Conservation (phyloP, 2,797 vertebrate species). For the Nasua narica region DNA sequence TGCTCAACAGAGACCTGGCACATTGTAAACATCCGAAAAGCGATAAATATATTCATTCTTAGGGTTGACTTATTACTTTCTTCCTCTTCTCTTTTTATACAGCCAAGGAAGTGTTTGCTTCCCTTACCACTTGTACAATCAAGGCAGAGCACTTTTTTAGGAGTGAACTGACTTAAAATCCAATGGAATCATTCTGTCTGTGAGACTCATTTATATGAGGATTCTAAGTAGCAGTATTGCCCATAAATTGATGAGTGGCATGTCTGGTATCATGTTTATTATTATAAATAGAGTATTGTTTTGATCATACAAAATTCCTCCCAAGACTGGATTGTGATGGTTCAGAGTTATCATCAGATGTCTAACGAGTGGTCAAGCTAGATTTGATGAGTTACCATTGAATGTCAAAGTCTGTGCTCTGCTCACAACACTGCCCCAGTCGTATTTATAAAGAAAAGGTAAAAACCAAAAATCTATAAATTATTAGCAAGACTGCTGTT, state of each 20-base stretch:
- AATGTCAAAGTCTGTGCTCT: not conserved
- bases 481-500: not conserved
- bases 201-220: not conserved
- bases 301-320: accelerated
- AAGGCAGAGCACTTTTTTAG: not conserved
- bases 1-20: not conserved
- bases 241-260: accelerated
- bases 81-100: not conserved
- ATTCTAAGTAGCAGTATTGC: not conserved
- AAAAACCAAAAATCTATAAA: not conserved
- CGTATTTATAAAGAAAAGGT: not conserved
- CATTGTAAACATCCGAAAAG: accelerated
- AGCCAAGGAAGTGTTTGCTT: not conserved
- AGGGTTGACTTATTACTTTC: accelerated
- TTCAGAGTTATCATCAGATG: no score
- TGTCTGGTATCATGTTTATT: accelerated
- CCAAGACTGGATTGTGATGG: not conserved
- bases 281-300: accelerated
- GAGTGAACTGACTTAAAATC: not conserved
- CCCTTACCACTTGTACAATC: not conserved
- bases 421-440: not conserved
- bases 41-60: accelerated
- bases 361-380: accelerated
- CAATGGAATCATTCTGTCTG: accelerated
- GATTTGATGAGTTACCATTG: not conserved